Conservation (phyloP, 2,888 invertebrate species). For the Latrodectus elegans region DNA sequence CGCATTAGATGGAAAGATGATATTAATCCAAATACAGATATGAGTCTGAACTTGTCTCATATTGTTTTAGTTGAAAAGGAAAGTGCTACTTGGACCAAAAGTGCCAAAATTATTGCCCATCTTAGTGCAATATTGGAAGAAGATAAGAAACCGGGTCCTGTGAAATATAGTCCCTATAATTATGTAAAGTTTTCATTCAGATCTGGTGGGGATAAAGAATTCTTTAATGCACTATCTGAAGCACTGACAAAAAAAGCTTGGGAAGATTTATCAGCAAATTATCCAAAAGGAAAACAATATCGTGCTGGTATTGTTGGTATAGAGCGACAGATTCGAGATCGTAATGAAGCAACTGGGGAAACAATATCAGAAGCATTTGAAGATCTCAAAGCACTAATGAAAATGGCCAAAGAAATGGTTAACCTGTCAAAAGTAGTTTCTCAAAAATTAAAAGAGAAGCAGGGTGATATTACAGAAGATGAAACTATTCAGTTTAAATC, state of each 20-base stretch:
- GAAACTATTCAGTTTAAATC: conserved; percentile 96
- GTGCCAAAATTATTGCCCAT: conserved; percentile 66
- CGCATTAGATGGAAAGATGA: conserved; percentile 63
- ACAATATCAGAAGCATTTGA: conserved; percentile 95
- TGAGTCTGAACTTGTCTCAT: conserved; percentile 59
- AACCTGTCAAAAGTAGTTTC: conserved; percentile 92
- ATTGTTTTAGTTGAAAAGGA: conserved; percentile 66
- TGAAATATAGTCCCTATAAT: conserved; percentile 61
- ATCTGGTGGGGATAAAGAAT: conserved; percentile 62
- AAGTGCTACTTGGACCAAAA: conserved; percentile 62
- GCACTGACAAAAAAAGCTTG: conserved; percentile 59
- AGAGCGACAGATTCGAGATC: conserved; percentile 91
- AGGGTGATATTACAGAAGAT: conserved; percentile 96
- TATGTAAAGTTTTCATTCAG: conserved; percentile 67
- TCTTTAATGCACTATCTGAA: conserved; percentile 56
- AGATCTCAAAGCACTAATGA: conserved; percentile 94
- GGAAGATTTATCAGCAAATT: conserved; percentile 55
- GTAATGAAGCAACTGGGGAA: conserved; percentile 91
- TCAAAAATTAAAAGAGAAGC: conserved; percentile 91
- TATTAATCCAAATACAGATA: conserved; percentile 50
- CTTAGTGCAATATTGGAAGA: conserved; percentile 55
- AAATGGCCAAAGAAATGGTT: conserved; percentile 98
- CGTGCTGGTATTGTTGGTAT: conserved; percentile 92
- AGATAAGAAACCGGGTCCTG: conserved; percentile 60
- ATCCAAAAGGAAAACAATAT: conserved; percentile 64